Evolutionary conservation across 2,888 invertebrate genomes (phyloP).

Genomic region (Cryptus armator): DNA sequence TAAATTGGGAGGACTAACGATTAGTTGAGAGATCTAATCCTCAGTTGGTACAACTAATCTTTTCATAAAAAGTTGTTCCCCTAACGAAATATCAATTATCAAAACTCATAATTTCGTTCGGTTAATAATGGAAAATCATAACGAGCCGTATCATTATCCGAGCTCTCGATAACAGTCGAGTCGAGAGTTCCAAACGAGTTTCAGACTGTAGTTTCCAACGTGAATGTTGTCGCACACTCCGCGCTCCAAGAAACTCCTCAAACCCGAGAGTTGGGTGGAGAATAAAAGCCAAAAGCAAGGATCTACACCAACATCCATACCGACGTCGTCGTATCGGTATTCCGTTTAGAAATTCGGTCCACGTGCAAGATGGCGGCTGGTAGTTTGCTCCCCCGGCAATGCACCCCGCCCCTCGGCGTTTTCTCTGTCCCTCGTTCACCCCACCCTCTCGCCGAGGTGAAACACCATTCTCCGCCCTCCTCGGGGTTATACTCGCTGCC

Average conservation of each 20-base stretch:
- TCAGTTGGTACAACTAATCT: too few species aligned
- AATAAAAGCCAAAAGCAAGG: conserved; percentile 18
- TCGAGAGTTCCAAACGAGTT: conserved; percentile 3
- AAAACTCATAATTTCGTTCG: too few species aligned
- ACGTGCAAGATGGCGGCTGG: conserved; percentile 84
- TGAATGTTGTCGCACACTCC: conserved; percentile 1
- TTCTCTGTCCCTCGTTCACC: conserved; percentile 63
- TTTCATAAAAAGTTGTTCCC: too few species aligned
- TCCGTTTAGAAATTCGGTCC: conserved; percentile 81
- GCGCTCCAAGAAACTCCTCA: background rate
- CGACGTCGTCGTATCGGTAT: conserved; percentile 68
- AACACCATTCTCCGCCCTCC: conserved; percentile 54
- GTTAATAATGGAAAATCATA: conserved; percentile 8
- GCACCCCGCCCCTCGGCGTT: conserved; percentile 78
- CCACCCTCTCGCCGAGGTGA: conserved; percentile 41
- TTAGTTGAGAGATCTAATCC: too few species aligned
- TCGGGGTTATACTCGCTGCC: conserved; percentile 33
- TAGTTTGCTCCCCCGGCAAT: conserved; percentile 82
- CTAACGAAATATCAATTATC: too few species aligned
- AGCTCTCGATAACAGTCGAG: conserved; percentile 12
- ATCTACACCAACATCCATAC: background rate
- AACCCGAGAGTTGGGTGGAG: background rate
- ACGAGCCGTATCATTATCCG: conserved; percentile 21
- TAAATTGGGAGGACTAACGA: background rate
- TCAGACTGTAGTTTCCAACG: background rate